phyloP scores from a whole-genome alignment of 1,140 invertebrate genomes.

The Aphaenogaster ashmeadi region DNA sequence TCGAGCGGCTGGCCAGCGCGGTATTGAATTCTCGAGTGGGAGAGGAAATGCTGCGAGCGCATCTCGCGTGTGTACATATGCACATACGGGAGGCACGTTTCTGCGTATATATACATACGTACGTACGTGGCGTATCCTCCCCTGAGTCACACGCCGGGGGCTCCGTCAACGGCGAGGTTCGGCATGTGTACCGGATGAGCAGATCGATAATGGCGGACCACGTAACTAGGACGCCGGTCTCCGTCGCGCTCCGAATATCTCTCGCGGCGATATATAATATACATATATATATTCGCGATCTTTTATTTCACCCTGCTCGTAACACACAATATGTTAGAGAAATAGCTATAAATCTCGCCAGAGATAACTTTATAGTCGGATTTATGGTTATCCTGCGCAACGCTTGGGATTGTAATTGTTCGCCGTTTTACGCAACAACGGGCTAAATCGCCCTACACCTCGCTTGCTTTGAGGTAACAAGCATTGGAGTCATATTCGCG shows the following conservation, averaged over 20 bases:
- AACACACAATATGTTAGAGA: constrained; percentile 8
- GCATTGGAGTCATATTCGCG: not conserved
- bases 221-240: constrained; percentile 65
- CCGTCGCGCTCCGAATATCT: constrained; percentile 20
- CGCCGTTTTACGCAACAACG: constrained; percentile 6
- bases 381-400: constrained; percentile 24
- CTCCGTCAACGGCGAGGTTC: constrained; percentile 50
- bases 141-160: constrained; percentile 25
- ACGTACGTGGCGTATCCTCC: constrained; percentile 8
- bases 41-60: not conserved
- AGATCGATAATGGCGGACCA: constrained; percentile 70
- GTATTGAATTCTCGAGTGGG: constrained; percentile 57
- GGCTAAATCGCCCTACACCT: not conserved
- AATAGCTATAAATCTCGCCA: constrained; percentile 24
- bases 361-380: constrained; percentile 30
- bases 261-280: constrained; percentile 4
- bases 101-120: not conserved
- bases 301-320: not conserved
- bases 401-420: constrained; percentile 36
- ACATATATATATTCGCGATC: not conserved
- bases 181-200: constrained; percentile 52
- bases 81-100: constrained; percentile 16
- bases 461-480: constrained; percentile 20
- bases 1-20: constrained; percentile 20
- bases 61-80: constrained; percentile 25